These are phyloP conservation scores for Empis stercorea DNA, from an alignment of 2,888 invertebrate species.

Conservation along the genomic window DNA sequence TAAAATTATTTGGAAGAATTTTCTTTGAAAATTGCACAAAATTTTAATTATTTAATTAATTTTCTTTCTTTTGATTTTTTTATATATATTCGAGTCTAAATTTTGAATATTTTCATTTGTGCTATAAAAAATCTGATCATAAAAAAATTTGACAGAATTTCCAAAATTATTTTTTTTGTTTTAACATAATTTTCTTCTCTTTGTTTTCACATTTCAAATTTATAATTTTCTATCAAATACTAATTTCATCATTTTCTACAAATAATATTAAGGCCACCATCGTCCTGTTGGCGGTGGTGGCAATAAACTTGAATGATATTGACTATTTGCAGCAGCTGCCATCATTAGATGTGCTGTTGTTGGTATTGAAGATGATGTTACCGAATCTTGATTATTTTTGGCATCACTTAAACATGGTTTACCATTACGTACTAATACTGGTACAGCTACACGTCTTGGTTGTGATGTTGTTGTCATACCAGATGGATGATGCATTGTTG, in stretches of 20 bases:
- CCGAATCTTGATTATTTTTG: conserved; percentile 36
- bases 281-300: conserved; percentile 22
- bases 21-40: no score
- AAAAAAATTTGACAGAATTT: no score
- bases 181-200: no score
- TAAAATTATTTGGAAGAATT: no score
- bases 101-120: no score
- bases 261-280: conserved; percentile 36
- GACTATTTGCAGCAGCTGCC: background rate
- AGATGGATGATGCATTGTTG: conserved; percentile 26
- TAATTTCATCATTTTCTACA: conserved; percentile 9
- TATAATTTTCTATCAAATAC: no score
- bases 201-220: no score
- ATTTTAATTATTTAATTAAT: no score
- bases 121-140: no score
- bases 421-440: conserved; percentile 87
- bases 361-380: conserved; percentile 23
- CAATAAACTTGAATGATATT: conserved; percentile 16
- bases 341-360: conserved; percentile 26
- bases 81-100: no score
- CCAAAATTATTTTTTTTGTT: no score
- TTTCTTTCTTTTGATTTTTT: no score
- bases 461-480: conserved; percentile 53
- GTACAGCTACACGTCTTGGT: conserved; percentile 85
- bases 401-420: conserved; percentile 67